Conservation (phyloP, 2,888 invertebrate genomes). For the Lasioglossum morio region DNA sequence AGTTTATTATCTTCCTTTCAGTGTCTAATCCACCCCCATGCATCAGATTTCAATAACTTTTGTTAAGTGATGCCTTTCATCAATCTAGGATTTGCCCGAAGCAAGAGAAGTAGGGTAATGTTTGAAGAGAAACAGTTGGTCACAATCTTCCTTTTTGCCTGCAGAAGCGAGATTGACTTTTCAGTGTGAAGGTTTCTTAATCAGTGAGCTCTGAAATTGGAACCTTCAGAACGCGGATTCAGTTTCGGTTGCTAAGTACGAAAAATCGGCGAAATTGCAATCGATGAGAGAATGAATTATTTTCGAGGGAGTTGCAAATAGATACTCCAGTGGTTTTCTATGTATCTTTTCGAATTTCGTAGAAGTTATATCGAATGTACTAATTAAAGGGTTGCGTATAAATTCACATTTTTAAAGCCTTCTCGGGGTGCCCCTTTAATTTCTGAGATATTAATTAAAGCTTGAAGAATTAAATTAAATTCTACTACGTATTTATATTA, state of each 20-base stretch:
- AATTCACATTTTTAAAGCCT: not conserved
- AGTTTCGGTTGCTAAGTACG: not conserved
- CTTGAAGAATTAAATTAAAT: slow-evolving; percentile 2
- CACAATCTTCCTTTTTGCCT: not conserved
- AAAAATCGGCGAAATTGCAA: not conserved
- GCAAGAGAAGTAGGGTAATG: not conserved
- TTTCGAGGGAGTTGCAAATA: not conserved
- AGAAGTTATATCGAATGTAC: not conserved
- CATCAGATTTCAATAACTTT: not conserved
- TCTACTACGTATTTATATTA: too few species aligned
- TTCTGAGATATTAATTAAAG: not conserved
- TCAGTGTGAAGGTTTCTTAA: not conserved
- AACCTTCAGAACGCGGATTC: not conserved
- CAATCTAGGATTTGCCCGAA: not conserved
- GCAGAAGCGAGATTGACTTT: not conserved
- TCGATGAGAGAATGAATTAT: not conserved
- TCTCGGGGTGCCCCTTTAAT: not conserved
- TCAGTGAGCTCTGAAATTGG: not conserved
- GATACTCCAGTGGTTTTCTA: not conserved
- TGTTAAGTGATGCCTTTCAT: not conserved
- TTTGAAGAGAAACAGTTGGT: not conserved
- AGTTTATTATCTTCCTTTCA: not conserved
- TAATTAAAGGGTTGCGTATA: not conserved
- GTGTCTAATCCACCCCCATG: not conserved
- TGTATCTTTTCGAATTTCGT: not conserved